Evolutionary conservation across 2,888 invertebrate genomes (phyloP).

Genomic region (Caenorhabditis drosophilae): DNA sequence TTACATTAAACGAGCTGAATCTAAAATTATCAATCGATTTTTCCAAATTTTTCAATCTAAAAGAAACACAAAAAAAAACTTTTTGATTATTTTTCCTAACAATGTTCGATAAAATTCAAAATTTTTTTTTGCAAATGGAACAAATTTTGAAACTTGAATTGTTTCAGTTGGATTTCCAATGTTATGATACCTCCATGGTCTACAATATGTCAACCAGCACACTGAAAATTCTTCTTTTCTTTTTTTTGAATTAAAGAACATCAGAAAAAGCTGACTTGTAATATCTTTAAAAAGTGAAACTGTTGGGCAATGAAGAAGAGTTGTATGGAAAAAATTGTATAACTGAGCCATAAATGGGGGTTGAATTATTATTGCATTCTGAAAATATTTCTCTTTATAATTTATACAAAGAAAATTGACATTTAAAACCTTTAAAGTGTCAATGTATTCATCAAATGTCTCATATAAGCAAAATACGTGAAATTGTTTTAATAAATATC

Average conservation of each 20-base stretch:
- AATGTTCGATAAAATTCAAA: conserved; percentile 46
- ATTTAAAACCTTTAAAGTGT: conserved; percentile 31
- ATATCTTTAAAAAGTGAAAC: conserved; percentile 35
- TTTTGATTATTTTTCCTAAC: conserved; percentile 51
- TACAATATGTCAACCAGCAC: conserved; percentile 42
- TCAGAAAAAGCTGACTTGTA: conserved; percentile 19
- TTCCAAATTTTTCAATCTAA: not conserved
- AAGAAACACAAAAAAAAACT: conserved; percentile 11
- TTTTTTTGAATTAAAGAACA: conserved; percentile 1
- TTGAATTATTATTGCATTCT: conserved; percentile 26
- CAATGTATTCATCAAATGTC: conserved; percentile 37
- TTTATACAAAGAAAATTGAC: not conserved
- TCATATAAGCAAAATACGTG: conserved; percentile 46
- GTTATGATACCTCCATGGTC: conserved; percentile 46
- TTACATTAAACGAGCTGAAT: conserved; percentile 36
- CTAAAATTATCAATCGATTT: conserved; percentile 3
- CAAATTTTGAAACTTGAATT: conserved; percentile 2
- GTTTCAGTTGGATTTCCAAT: not conserved
- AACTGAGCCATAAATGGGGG: conserved; percentile 40
- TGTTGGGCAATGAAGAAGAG: conserved; percentile 47
- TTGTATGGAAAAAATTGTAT: conserved; percentile 40
- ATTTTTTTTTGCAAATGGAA: conserved; percentile 36
- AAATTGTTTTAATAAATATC: conserved; percentile 48
- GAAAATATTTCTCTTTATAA: not conserved
- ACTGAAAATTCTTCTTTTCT: conserved; percentile 12